Evolutionary conservation across 2,888 invertebrate species (phyloP).

Genomic region (Bombylius major): DNA sequence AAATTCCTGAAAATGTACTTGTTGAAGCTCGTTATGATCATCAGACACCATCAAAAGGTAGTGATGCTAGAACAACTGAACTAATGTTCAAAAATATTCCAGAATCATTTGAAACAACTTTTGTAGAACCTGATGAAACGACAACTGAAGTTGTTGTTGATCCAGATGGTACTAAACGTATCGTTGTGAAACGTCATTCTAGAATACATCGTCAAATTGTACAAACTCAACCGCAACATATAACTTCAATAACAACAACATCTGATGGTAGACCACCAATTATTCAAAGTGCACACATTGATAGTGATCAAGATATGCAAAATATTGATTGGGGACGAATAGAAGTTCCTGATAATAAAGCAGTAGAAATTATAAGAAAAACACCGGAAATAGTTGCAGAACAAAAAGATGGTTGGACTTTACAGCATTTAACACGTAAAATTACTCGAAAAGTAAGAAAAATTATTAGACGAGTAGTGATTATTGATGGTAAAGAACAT

Average conservation of each 20-base stretch:
- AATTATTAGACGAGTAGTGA: constrained; percentile 61
- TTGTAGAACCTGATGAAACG: constrained; percentile 70
- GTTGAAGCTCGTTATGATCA: constrained; percentile 61
- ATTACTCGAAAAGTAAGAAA: constrained; percentile 49
- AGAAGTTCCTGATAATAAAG: background rate
- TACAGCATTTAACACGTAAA: constrained; percentile 45
- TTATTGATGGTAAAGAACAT: constrained; percentile 73
- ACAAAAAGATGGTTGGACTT: constrained; percentile 63
- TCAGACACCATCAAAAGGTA: constrained; percentile 35
- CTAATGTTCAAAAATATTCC: constrained; percentile 59
- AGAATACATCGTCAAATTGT: constrained; percentile 55
- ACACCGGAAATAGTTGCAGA: constrained; percentile 27
- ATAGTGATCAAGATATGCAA: constrained; percentile 13
- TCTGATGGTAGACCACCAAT: constrained; percentile 40
- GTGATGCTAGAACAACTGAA: constrained; percentile 46
- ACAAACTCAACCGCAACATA: constrained; percentile 37
- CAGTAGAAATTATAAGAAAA: constrained; percentile 17
- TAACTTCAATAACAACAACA: background rate
- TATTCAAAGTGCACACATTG: constrained; percentile 18
- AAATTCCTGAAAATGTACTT: constrained; percentile 46
- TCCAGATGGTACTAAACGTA: constrained; percentile 67
- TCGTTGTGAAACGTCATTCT: constrained; percentile 61
- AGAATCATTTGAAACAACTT: constrained; percentile 66
- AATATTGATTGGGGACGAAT: too few species aligned
- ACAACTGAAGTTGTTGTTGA: constrained; percentile 71